These are phyloP conservation scores for Bothrops alternatus DNA, from an alignment of 2,797 vertebrate genomes.

Conservation along the genomic window DNA sequence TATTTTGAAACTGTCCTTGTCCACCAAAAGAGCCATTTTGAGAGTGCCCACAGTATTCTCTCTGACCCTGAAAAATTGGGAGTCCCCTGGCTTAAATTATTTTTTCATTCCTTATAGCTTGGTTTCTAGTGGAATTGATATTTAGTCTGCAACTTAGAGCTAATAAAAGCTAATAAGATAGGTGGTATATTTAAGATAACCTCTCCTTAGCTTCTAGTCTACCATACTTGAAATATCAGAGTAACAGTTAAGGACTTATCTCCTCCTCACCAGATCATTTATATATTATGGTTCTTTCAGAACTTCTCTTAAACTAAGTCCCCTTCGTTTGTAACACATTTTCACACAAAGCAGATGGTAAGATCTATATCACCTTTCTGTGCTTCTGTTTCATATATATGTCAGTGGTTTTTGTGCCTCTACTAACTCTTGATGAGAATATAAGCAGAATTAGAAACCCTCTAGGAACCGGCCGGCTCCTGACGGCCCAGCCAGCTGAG, in stretches of 20 bases:
- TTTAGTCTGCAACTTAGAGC: not conserved
- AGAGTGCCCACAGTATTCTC: not conserved
- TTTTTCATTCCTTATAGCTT: not conserved
- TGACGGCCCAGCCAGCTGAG: too few relatives aligned
- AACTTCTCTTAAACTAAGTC: not conserved
- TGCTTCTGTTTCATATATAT: slow-evolving; percentile 2
- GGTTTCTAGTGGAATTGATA: not conserved
- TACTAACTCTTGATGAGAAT: not conserved
- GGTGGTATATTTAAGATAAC: not conserved
- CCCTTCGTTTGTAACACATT: accelerated
- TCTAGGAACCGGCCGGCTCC: too few relatives aligned
- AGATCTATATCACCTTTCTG: not conserved
- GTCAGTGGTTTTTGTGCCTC: not conserved
- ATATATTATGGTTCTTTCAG: not conserved
- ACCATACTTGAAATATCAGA: accelerated
- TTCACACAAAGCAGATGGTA: slow-evolving; percentile 6
- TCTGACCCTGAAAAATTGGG: not conserved
- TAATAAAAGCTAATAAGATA: not conserved
- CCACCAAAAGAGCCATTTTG: not conserved
- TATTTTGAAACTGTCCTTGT: not conserved
- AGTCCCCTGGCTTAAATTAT: not conserved
- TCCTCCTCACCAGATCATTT: not conserved
- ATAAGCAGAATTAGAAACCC: accelerated
- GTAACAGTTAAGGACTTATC: accelerated
- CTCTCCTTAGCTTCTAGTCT: not conserved